These are phyloP conservation scores for Acridotheres tristis DNA, from an alignment of 2,797 vertebrate genomes.

Conservation along the genomic window DNA sequence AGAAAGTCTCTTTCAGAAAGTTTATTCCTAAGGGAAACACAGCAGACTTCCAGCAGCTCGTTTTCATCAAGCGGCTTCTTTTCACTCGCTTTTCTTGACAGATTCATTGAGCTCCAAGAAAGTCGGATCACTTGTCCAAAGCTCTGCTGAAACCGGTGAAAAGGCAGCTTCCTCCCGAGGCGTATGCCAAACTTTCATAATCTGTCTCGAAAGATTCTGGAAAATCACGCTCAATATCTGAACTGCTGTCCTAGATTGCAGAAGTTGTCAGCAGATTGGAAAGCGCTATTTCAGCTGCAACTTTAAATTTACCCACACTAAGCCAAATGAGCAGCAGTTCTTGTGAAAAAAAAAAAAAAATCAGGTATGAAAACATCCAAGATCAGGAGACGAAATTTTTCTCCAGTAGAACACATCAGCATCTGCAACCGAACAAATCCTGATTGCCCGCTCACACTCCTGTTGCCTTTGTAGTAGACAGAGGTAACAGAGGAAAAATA, in stretches of 20 bases:
- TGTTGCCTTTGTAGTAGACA: background rate
- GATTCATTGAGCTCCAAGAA: background rate
- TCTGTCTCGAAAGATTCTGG: background rate
- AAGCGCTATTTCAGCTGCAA: background rate
- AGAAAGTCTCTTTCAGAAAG: background rate
- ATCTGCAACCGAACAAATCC: background rate
- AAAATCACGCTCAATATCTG: background rate
- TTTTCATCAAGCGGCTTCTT: background rate
- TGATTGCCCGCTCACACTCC: background rate
- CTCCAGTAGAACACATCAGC: background rate
- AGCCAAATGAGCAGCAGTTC: background rate
- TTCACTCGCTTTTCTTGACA: background rate
- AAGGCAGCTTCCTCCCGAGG: background rate
- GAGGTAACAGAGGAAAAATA: background rate
- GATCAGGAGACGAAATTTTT: background rate
- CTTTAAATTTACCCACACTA: background rate
- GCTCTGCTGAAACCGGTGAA: background rate
- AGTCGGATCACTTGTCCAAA: background rate
- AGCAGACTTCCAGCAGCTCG: background rate
- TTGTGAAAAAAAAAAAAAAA: rapidly evolving
- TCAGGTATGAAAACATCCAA: background rate
- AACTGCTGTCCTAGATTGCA: background rate
- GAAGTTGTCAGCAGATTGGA: background rate
- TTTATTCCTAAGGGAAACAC: background rate
- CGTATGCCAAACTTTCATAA: background rate